These are phyloP conservation scores for Porites rus DNA, from an alignment of 92 coral and sea anemone species.

Conservation along the genomic window DNA sequence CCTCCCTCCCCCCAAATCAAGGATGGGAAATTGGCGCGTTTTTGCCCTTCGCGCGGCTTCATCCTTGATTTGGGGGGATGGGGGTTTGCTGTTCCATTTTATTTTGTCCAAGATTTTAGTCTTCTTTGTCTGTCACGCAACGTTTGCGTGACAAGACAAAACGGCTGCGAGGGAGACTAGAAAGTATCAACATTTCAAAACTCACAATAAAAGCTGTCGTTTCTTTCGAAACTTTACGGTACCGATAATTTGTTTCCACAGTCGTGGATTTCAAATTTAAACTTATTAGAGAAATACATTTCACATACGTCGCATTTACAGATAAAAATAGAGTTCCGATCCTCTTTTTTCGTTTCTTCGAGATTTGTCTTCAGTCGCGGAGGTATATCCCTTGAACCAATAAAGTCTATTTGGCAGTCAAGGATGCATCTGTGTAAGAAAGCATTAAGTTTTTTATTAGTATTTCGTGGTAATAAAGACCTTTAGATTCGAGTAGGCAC, in stretches of 20 bases:
- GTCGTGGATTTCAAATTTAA: slow-evolving; percentile 55
- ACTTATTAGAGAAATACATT: slow-evolving; percentile 55
- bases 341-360: slow-evolving; percentile 25
- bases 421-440: slow-evolving; percentile 37
- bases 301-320: slow-evolving; percentile 54
- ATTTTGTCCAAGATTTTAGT: no score
- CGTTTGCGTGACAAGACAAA: no score
- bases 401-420: slow-evolving; percentile 44
- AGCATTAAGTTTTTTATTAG: not conserved
- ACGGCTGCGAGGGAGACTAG: no score
- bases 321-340: slow-evolving; percentile 38
- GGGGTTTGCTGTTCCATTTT: no score
- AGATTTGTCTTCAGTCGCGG: slow-evolving; percentile 51
- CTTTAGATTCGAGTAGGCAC: no score
- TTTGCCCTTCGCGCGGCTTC: no score
- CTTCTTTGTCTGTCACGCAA: no score
- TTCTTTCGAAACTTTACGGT: not conserved
- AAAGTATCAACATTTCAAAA: no score
- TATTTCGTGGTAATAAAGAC: not conserved
- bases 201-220: no score
- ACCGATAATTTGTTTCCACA: slow-evolving; percentile 16
- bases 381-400: slow-evolving; percentile 26
- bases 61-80: no score
- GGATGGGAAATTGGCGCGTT: no score
- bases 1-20: no score